Base-by-base conservation (phyloP, 2,797 vertebrate species). In the Sebastes hopkinsi region DNA sequence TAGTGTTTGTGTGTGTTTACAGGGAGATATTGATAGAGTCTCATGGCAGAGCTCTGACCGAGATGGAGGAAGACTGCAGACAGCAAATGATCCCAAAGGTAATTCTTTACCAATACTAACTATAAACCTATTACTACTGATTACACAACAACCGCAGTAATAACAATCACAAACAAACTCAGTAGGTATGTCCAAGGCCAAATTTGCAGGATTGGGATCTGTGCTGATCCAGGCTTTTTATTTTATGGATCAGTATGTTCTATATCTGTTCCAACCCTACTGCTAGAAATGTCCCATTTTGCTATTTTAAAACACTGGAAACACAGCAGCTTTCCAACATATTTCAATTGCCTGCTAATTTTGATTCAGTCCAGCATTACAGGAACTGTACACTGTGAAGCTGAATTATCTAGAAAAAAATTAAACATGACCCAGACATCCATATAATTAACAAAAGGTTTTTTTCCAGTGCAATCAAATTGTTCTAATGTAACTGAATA, bases 11-110 rank as follows among this genome's bases (percentile, higher is more conserved):
- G 32, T 84, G 64, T 84, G 59, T 86, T 78, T 61, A 73, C 85
- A 98, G 97, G 90, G 93, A 97, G 67, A 66, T 89, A 81, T 88
- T 96, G 87, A 89, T 92, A 81, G 73, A 90, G 89, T 94, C 95
- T 78, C 96, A 97, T 90, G 88, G 93, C 84, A 95, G 88, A 92
- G 95, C 94, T 82, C 76, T 95, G 5, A 91, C 94, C 82, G 91
- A 95, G 89, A 94, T 97, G 89, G 95, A 97, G 87, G 94, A 96
- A 79, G 89, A 91, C 1, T 91, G 95, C 74, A 92, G 86, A 77
- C 94, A 94, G 88, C 86, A 88, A 66, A 79, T 91, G 66, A 20
- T 71, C 46, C 76, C 66, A 34, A 56, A 90, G 85, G 89, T 93
- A 79, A 75, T 38, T 67, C 4, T 69, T 77, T 27, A 62, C 0